phyloP scores from a whole-genome alignment of 2,888 invertebrate genomes.

The Ditula angustiorana region DNA sequence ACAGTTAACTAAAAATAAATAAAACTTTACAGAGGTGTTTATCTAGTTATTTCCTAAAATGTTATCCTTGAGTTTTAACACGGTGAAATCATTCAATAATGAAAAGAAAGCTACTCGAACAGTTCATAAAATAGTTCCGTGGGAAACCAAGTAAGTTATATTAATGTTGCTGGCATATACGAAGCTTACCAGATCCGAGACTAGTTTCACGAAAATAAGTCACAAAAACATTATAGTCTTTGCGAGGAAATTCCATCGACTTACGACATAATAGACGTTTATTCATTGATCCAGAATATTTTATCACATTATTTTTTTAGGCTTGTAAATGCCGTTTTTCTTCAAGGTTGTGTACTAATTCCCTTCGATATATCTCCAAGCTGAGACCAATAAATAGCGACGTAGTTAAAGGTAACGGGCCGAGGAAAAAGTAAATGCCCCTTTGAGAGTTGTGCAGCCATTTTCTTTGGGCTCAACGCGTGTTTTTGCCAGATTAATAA shows the following conservation, averaged over 20 bases:
- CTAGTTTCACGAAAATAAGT: no score
- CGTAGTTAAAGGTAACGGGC: constrained; percentile 17
- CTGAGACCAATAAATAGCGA: constrained; percentile 15
- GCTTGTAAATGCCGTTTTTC: background rate
- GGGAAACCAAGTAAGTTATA: no score
- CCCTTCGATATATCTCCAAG: constrained; percentile 4
- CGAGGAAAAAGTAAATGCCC: constrained; percentile 26
- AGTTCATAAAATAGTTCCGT: no score
- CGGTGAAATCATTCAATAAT: background rate
- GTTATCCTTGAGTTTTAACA: no score
- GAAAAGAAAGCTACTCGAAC: no score
- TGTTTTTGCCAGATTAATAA: constrained; percentile 17
- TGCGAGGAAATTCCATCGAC: no score
- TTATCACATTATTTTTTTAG: background rate
- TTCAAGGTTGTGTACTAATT: background rate
- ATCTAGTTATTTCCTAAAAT: no score
- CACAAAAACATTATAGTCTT: no score
- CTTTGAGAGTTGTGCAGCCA: constrained; percentile 3
- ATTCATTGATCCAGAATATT: no score
- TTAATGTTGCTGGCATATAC: no score
- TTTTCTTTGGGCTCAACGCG: constrained; percentile 15
- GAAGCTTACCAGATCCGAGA: no score
- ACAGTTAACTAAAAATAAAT: constrained; percentile 15
- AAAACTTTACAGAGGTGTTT: background rate
- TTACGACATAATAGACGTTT: no score